Percentiles rank a stretch among this genome's conserved stretches.
phyloP scores from a whole-genome alignment of 2,888 invertebrate species.

The Dexiosoma caninum region DNA sequence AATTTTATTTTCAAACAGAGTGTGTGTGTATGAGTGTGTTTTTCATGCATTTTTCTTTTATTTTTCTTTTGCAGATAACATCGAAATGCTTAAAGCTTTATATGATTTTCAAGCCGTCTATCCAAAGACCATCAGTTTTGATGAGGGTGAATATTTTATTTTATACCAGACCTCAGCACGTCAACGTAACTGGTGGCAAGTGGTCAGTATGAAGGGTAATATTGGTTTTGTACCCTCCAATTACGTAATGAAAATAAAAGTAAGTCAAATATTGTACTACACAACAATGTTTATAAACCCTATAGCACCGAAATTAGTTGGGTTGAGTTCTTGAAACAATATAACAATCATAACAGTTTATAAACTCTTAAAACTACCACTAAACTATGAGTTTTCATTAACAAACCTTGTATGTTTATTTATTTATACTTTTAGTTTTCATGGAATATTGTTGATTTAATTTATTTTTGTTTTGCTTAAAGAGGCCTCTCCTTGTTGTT shows the following conservation, averaged over 20 bases:
- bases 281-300: neutral
- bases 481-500: slow-evolving; percentile 25
- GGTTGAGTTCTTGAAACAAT: neutral
- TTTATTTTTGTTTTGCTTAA: neutral
- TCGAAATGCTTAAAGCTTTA: slow-evolving; percentile 89
- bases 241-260: slow-evolving; percentile 89
- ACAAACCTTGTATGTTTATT: slow-evolving; percentile 11
- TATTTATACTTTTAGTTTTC: slow-evolving; percentile 16
- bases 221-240: slow-evolving; percentile 92
- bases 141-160: slow-evolving; percentile 88
- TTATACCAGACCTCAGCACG: slow-evolving; percentile 88
- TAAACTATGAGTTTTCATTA: slow-evolving; percentile 30
- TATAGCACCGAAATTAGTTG: neutral
- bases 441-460: slow-evolving; percentile 6
- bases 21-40: slow-evolving; percentile 30
- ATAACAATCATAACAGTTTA: neutral
- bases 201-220: slow-evolving; percentile 88
- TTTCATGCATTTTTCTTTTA: neutral
- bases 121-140: slow-evolving; percentile 89
- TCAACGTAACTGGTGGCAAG: slow-evolving; percentile 92
- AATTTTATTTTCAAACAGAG: slow-evolving; percentile 17
- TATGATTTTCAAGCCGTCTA: slow-evolving; percentile 91
- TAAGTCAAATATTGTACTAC: slow-evolving; percentile 75
- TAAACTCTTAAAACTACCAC: neutral
- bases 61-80: slow-evolving; percentile 80